These are phyloP conservation scores for Papilio aristodemus DNA, from an alignment of 1,140 invertebrate species.

Conservation along the genomic window DNA sequence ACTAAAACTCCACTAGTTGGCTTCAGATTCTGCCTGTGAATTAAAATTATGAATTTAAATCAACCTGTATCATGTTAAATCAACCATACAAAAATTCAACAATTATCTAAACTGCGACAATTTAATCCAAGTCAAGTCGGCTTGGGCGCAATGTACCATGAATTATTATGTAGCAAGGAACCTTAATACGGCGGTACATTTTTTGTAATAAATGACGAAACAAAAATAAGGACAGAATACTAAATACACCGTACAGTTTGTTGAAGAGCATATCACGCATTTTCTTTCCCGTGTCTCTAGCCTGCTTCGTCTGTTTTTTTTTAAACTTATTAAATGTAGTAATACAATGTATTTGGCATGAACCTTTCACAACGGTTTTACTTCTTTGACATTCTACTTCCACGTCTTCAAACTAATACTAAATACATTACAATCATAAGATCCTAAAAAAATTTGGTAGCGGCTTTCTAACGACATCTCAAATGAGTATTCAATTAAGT, in stretches of 20 bases:
- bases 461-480: too few relatives aligned
- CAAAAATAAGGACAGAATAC: slow-evolving; percentile 76
- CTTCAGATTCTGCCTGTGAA: too few relatives aligned
- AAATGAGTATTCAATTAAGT: too few relatives aligned
- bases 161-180: slow-evolving; percentile 75
- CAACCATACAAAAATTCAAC: slow-evolving; percentile 42
- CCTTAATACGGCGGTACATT: slow-evolving; percentile 71
- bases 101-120: slow-evolving; percentile 59
- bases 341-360: too few relatives aligned
- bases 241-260: slow-evolving; percentile 59
- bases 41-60: slow-evolving; percentile 11
- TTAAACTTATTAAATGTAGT: not conserved
- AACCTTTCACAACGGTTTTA: too few relatives aligned
- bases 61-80: slow-evolving; percentile 32
- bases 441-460: too few relatives aligned
- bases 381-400: too few relatives aligned
- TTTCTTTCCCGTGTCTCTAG: not conserved
- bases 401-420: too few relatives aligned
- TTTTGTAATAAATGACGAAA: slow-evolving; percentile 79
- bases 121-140: slow-evolving; percentile 66
- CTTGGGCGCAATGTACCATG: slow-evolving; percentile 56
- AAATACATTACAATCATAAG: too few relatives aligned
- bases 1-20: too few relatives aligned
- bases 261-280: slow-evolving; percentile 41
- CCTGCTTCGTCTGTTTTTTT: not conserved